Base-by-base conservation (phyloP, 2,888 invertebrate genomes). In the Listrodromus nycthemerus region DNA sequence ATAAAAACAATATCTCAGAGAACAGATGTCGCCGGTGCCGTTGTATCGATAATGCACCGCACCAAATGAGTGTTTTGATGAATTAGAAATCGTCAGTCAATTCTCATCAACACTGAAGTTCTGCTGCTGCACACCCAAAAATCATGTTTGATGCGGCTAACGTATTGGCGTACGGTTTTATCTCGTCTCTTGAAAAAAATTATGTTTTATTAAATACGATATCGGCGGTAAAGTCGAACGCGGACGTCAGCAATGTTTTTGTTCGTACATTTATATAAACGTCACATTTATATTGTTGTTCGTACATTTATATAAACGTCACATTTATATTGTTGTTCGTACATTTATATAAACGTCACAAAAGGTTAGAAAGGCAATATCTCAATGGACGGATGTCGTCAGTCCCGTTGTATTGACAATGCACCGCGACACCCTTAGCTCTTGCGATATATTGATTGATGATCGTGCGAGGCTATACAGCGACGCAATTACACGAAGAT, bases 61-160 rank as follows among this genome's bases (percentile, higher is more conserved):
- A 1, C 6, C 33, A 7, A 33, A 33, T 7, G 33, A 33, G 33
- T 7, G 55, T 67, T 80, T 74, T 63, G 50, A 74, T 76, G 71
- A 76, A 74, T 41, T 55, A 70, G 63, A 83, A 73, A 81, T 77
- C 73, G 73, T 69, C 77, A 69, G 73, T 55, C 73, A 73, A 77
- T 67, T 76, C 65, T 70, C 67, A 83, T 80, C 73, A 37, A 80
- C 73, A 63, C 19, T 10, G 8, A 19, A 6, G 7, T 1, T 41
- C 41, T 10, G 41, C 37, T 52, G 52, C 21, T 21, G 21, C 19
- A 1, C 21, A 24, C 19, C 19, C 19, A 52, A 52, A 6, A 52
- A 52, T 52, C 19, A 2, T 8, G 21, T 52, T 21, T 10, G 50
- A 16, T 2, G 10, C 37, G 37, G 37, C 37, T 41, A 41, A 41